Base-by-base conservation (phyloP, 1,140 invertebrate species). In the Hydropsyche tenuis region DNA sequence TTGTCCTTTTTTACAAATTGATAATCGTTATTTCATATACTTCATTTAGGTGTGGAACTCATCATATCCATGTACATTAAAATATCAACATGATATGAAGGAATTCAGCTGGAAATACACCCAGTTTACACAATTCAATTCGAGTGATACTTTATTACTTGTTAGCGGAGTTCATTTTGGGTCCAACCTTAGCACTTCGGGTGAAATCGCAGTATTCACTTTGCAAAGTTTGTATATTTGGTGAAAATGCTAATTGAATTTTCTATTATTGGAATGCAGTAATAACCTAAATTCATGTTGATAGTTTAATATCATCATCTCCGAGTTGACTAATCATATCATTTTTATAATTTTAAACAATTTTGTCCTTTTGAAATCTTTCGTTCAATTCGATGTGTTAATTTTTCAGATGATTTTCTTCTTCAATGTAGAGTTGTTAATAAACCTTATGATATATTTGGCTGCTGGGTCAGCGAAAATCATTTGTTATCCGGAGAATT, bases 81-180 rank as follows among this genome's bases (percentile, higher is more conserved):
- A 91, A 80, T 92, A 93, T 82, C 87, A 88, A 76, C 86, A 89
- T 75, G 91, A 95, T 78, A 95, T 96, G 94, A 94, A 93, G 80
- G 83, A 84, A 16, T 94, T 94, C 78, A 90, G 88, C 73, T 96
- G 94, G 94, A 94, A 95, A 80, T 95, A 94, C 75, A 95, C 94
- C 0, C 94, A 96, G 82, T 96, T 91, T 81, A 94, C 93, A 1
- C 92, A 95, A 81, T 96, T 96, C 79, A 96, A 96, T 85, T 89
- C 90, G 75, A 89, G 89, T 6, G 94, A 96, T 84, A 94, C 92
- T 0, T 83, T 95, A 7, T 83, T 96, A 0, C 83, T 96, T 14
- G 94, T 96, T 0, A 96, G 94, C 46, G 94, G 94, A 23, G 93
- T 95, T 51, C 91, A 94, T 81, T 94, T 94, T 86, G 94, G 93